phyloP scores from a whole-genome alignment of 2,888 invertebrate genomes.

The Macaria liturata region DNA sequence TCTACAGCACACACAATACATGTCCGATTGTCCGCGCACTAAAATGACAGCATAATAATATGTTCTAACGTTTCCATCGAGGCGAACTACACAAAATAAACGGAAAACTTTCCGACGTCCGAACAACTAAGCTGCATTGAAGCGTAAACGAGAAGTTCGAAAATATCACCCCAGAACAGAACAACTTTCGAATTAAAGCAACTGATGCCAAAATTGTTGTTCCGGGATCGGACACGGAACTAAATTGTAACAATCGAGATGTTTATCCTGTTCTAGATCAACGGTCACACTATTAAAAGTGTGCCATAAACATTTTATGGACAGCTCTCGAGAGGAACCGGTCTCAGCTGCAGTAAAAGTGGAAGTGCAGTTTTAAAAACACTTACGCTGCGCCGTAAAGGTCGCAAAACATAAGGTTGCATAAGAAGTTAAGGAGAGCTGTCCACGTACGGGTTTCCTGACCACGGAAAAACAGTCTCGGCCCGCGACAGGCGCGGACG shows the following conservation, averaged over 20 bases:
- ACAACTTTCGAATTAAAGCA: constrained; percentile 58
- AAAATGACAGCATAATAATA: constrained; percentile 17
- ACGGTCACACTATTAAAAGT: constrained; percentile 18
- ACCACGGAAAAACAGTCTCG: constrained; percentile 62
- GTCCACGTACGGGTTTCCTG: constrained; percentile 57
- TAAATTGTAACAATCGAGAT: constrained; percentile 42
- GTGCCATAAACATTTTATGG: constrained; percentile 12
- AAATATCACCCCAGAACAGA: constrained; percentile 50
- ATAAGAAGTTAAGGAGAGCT: constrained; percentile 49
- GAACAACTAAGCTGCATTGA: constrained; percentile 47
- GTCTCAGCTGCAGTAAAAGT: constrained; percentile 19
- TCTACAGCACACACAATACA: not conserved
- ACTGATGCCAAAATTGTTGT: constrained; percentile 57
- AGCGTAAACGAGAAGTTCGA: constrained; percentile 44
- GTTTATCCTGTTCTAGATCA: constrained; percentile 41
- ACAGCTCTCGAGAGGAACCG: constrained; percentile 7
- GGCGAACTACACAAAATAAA: constrained; percentile 25
- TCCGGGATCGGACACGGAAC: constrained; percentile 40
- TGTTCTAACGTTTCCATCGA: constrained; percentile 17
- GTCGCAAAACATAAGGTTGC: constrained; percentile 48
- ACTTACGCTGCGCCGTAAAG: constrained; percentile 23
- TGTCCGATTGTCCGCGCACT: not conserved
- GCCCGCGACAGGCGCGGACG: constrained; percentile 59
- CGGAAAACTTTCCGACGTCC: constrained; percentile 34
- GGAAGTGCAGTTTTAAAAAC: constrained; percentile 25